A percentile compares a stretch with the other conserved stretches of the same genome.
phyloP scores from a whole-genome alignment of 1,140 invertebrate species.

The Olivierus martensii region DNA sequence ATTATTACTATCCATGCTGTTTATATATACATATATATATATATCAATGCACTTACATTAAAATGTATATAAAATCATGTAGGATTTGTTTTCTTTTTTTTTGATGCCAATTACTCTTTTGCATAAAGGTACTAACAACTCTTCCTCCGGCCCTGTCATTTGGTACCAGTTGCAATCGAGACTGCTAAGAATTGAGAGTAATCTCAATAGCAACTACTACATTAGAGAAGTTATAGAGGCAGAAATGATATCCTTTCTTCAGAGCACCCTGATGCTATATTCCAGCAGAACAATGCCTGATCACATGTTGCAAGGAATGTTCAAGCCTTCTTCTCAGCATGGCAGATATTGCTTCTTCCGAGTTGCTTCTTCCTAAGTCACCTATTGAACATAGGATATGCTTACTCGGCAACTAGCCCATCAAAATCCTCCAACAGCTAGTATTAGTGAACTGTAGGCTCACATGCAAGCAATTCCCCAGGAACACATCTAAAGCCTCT shows the following conservation, averaged over 20 bases:
- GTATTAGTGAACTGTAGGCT: neutral
- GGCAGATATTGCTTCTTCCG: neutral
- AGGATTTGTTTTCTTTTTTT: too few species aligned
- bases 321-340: neutral
- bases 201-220: neutral
- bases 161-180: neutral
- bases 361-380: neutral
- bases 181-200: neutral
- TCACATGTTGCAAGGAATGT: neutral
- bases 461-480: neutral
- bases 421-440: neutral
- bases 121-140: too few species aligned
- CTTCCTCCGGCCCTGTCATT: too few species aligned
- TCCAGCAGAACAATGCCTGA: constrained; percentile 2
- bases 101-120: too few species aligned
- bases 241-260: neutral
- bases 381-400: neutral
- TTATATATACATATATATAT: too few species aligned
- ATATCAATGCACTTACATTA: too few species aligned
- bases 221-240: neutral
- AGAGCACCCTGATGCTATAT: constrained; percentile 3
- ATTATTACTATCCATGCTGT: too few species aligned
- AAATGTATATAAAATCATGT: too few species aligned
- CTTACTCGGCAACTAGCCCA: neutral
- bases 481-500: neutral